Evolutionary conservation across 2,797 vertebrate species (phyloP), one percentile per base, ranked within the genome.

Genomic region (Takifugu rubripes): DNA sequence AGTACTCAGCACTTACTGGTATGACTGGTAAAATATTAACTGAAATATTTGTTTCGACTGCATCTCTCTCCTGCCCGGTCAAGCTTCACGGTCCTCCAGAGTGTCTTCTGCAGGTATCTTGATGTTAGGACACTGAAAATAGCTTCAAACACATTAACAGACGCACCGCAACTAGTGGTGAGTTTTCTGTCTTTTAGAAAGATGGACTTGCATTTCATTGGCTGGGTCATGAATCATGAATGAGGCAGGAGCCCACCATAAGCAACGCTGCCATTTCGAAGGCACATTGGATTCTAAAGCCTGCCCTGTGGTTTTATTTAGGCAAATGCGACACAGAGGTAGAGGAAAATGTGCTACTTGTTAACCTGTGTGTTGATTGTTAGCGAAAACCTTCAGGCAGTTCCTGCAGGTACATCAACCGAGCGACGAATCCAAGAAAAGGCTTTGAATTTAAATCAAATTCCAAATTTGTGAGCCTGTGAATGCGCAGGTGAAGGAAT

Each of bases 261-360:
- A 59, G 62, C 21, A 58, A 43, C 57, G 10, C 25, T n/a, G 36
- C 46, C 55, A 46, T 66, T 65, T 26, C 24, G 49, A 36, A 52
- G 52, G 25, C 40, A 36, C 33, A 29, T 60, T 56, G 52, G 26
- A 49, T 64, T 51, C 46, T 61, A 48, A 66, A 44, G 24, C 31
- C n/a, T 26, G 21, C 29, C 67, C 33, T 58, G 60, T 47, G 25
- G 46, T 53, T 55, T 54, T 60, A 51, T 75, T 84, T 78, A 72
- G 83, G 66, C 67, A 74, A 84, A 64, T 59, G 57, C 61, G 15
- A 70, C 8, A 10, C 46, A 11, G 46, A 21, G 46, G 8, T 11
- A 24, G 12, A 3, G 5, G 36, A 12, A 40, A 14, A 14, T 1
- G 12, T 25, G 21, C 17, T 5, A 27, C 17, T 8, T 10, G 26